phyloP scores from a whole-genome alignment of 23 tunicate genomes.

The Clavelina lepadiformis region DNA sequence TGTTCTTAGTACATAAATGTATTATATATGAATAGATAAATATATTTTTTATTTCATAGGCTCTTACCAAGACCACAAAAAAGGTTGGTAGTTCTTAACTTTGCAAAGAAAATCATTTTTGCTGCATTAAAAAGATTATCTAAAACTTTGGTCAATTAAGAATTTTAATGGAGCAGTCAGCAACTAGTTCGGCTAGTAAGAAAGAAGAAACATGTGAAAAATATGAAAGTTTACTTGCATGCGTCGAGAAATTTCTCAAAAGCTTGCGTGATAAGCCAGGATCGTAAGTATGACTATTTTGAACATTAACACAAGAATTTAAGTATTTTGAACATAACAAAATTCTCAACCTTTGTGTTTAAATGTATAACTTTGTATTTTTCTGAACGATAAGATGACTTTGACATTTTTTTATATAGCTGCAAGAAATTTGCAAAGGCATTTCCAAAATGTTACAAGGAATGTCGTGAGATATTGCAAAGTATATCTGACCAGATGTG shows the following conservation, averaged over 20 bases:
- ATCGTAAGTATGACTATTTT: slow-evolving; percentile 9
- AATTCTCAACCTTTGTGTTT: background rate
- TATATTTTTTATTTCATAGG: too few relatives aligned
- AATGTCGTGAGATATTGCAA: slow-evolving; percentile 35
- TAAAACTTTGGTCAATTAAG: too few relatives aligned
- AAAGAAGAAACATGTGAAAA: slow-evolving; percentile 17
- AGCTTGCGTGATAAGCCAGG: slow-evolving; percentile 54
- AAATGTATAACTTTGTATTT: background rate
- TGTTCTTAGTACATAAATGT: too few relatives aligned
- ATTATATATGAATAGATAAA: too few relatives aligned
- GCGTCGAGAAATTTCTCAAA: slow-evolving; percentile 27
- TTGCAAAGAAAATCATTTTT: too few relatives aligned
- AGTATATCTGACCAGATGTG: slow-evolving; percentile 52
- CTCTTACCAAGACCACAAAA: too few relatives aligned
- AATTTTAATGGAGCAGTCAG: too few relatives aligned
- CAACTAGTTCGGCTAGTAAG: too few relatives aligned
- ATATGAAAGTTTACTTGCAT: slow-evolving; percentile 26
- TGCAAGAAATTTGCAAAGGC: slow-evolving; percentile 36
- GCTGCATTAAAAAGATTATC: too few relatives aligned
- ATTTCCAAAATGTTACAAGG: slow-evolving; percentile 28
- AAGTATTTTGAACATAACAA: background rate
- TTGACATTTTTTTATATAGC: slow-evolving; percentile 1
- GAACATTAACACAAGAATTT: background rate
- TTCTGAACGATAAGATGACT: too few relatives aligned
- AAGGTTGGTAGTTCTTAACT: too few relatives aligned